A percentile compares a stretch with the other conserved stretches of the same genome.
These are phyloP conservation scores for Corythornis vintsioides DNA, from an alignment of 2,113 vertebrate genomes.

Conservation along the genomic window DNA sequence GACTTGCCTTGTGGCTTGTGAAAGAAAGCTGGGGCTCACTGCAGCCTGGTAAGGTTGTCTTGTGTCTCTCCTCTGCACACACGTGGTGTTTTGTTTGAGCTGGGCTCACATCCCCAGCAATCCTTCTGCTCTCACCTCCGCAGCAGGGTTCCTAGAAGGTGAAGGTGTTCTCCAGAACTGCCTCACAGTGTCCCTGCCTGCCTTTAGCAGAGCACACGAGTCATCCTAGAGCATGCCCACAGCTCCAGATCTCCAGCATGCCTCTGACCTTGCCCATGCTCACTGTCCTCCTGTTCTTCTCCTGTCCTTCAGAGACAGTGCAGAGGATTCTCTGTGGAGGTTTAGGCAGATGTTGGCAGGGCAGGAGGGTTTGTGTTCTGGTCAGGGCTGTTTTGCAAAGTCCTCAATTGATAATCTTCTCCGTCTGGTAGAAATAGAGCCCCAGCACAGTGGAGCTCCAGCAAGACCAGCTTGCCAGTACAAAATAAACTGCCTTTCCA, in stretches of 20 bases:
- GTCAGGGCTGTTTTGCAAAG: neutral
- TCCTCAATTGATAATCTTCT: neutral
- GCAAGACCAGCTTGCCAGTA: neutral
- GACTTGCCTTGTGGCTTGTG: neutral
- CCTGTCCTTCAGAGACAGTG: neutral
- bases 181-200: neutral
- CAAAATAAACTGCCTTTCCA: neutral
- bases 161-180: neutral
- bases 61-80: accelerated
- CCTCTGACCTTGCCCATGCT: neutral
- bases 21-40: neutral
- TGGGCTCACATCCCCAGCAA: neutral
- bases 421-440: neutral
- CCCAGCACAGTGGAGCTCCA: too few relatives aligned
- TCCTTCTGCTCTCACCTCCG: neutral
- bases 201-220: neutral
- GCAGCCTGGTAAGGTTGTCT: neutral
- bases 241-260: accelerated
- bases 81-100: neutral
- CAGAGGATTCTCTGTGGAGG: neutral
- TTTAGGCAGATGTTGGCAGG: neutral
- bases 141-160: neutral
- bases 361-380: neutral
- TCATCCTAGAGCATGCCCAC: neutral
- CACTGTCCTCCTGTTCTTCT: neutral